These are phyloP conservation scores for Microtus pennsylvanicus DNA, from an alignment of 2,113 vertebrate species.

Conservation along the genomic window DNA sequence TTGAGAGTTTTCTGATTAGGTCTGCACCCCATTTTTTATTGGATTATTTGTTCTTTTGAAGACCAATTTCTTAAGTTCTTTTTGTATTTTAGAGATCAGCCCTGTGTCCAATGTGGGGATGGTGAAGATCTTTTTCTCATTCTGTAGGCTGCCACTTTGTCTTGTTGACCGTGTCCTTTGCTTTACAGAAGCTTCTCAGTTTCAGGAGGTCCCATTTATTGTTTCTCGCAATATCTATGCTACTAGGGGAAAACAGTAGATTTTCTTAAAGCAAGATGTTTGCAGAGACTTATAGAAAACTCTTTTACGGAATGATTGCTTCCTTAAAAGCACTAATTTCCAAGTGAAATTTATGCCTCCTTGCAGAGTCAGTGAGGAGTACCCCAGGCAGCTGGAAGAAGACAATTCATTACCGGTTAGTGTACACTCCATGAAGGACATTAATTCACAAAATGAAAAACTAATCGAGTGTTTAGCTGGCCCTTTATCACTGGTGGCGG, in stretches of 20 bases:
- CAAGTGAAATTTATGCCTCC: constrained; percentile 81
- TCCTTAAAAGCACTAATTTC: constrained; percentile 83
- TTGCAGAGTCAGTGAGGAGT: constrained; percentile 75
- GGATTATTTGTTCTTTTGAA: too few relatives aligned
- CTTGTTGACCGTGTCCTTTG: too few relatives aligned
- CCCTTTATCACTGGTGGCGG: constrained; percentile 86
- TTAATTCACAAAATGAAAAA: constrained; percentile 90
- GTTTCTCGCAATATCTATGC: too few relatives aligned
- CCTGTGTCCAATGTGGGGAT: too few relatives aligned
- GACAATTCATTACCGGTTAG: constrained; percentile 88
- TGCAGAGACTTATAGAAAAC: constrained; percentile 75
- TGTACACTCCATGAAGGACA: constrained; percentile 83
- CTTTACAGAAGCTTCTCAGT: too few relatives aligned
- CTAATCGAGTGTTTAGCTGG: constrained; percentile 87
- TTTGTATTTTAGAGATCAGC: too few relatives aligned
- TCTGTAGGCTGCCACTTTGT: too few relatives aligned
- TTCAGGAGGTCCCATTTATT: too few relatives aligned
- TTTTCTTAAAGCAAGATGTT: constrained; percentile 49
- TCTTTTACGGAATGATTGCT: constrained; percentile 77
- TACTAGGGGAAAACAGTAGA: neutral
- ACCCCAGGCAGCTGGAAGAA: constrained; percentile 85
- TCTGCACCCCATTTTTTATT: too few relatives aligned
- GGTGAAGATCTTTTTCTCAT: too few relatives aligned
- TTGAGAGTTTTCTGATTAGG: too few relatives aligned
- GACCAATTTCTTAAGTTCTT: too few relatives aligned